Conservation (phyloP, 2,888 invertebrate genomes). For the Siphlonurus alternatus region DNA sequence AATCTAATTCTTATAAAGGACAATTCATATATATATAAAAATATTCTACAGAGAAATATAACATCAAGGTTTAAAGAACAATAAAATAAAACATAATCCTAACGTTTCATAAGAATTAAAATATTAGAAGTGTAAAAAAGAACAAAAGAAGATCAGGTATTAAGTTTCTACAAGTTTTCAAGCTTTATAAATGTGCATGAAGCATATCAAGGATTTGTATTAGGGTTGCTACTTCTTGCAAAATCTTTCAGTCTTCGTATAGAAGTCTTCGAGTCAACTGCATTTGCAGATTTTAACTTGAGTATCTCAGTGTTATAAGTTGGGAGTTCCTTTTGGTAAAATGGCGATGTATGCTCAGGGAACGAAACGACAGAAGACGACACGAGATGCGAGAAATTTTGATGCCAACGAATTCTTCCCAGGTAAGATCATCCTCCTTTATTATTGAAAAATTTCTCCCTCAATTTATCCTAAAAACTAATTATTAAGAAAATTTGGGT, state of each 20-base stretch:
- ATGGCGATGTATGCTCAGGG: conserved; percentile 6
- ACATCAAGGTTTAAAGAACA: too few relatives aligned
- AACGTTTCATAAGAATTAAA: too few relatives aligned
- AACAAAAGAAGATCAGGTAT: too few relatives aligned
- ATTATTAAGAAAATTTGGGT: neutral
- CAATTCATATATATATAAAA: too few relatives aligned
- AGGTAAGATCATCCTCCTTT: conserved; percentile 16
- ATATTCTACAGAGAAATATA: too few relatives aligned
- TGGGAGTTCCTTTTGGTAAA: neutral
- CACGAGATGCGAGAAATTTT: conserved; percentile 10
- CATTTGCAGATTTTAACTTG: too few relatives aligned
- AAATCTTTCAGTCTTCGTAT: neutral
- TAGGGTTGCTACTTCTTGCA: neutral
- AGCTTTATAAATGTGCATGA: neutral
- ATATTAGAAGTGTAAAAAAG: too few relatives aligned
- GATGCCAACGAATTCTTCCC: conserved; percentile 18
- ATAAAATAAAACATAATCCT: too few relatives aligned
- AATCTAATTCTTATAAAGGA: too few relatives aligned
- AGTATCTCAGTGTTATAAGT: neutral
- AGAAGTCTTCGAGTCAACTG: neutral
- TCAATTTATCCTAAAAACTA: neutral
- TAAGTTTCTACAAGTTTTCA: neutral
- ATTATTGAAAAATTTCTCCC: too few relatives aligned
- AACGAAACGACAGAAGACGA: conserved; percentile 19
- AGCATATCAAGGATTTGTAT: neutral